Conservation (phyloP, 2,888 invertebrate genomes). For the Plagiodera versicolora region DNA sequence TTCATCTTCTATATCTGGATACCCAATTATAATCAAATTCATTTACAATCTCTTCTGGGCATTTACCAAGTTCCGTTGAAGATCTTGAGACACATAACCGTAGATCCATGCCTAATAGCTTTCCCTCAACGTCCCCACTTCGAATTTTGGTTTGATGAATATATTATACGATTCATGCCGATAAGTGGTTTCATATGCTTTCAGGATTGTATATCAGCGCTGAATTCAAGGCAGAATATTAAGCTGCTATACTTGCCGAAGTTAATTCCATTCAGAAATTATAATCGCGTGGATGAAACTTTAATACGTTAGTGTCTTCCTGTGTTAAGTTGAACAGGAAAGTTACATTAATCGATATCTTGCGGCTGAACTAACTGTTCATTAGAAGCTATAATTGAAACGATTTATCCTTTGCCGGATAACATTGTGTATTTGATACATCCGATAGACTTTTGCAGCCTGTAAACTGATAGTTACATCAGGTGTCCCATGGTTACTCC, state of each 20-base stretch:
- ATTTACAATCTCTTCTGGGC: too few relatives aligned
- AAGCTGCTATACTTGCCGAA: slow-evolving; percentile 36
- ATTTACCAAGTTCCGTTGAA: too few relatives aligned
- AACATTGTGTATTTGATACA: background rate
- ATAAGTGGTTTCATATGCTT: background rate
- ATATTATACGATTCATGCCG: background rate
- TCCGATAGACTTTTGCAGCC: too few relatives aligned
- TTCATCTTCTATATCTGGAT: too few relatives aligned
- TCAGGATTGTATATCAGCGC: background rate
- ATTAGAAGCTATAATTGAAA: slow-evolving; percentile 18
- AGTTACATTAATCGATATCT: slow-evolving; percentile 40
- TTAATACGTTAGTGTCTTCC: slow-evolving; percentile 35
- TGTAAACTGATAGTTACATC: too few relatives aligned
- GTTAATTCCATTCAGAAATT: slow-evolving; percentile 39
- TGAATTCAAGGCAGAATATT: slow-evolving; percentile 12
- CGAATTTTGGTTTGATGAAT: background rate
- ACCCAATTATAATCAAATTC: too few relatives aligned
- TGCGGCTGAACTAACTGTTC: slow-evolving; percentile 34
- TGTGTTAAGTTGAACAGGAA: slow-evolving; percentile 32
- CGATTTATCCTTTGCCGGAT: slow-evolving; percentile 4
- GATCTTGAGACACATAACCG: too few relatives aligned
- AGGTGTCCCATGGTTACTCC: too few relatives aligned
- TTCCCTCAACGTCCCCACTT: background rate
- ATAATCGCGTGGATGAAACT: slow-evolving; percentile 42
- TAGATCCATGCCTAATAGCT: too few relatives aligned